phyloP scores from a whole-genome alignment of 2,113 vertebrate species.

The Ahaetulla prasina region DNA sequence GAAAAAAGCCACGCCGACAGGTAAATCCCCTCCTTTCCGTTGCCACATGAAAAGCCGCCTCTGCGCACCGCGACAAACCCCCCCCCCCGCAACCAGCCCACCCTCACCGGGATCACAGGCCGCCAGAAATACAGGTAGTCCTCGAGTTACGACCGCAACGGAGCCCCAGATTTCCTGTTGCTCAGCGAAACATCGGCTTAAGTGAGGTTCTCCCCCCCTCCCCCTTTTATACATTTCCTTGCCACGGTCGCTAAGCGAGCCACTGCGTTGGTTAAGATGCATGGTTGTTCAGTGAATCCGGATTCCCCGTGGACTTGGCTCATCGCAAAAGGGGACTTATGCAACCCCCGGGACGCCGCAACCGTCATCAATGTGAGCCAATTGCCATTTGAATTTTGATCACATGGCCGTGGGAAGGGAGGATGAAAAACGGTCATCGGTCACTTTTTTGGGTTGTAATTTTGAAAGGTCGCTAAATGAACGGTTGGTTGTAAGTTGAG shows the following conservation, averaged over 20 bases:
- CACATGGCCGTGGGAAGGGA: neutral
- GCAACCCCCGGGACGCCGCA: neutral
- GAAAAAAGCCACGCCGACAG: neutral
- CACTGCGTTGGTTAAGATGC: too few relatives aligned
- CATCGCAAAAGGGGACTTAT: neutral
- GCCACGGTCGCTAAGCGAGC: too few relatives aligned
- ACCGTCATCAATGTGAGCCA: neutral
- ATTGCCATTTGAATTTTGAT: neutral
- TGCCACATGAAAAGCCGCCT: neutral
- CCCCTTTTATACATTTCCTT: too few relatives aligned
- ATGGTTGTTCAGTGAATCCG: neutral
- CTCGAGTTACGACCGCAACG: neutral
- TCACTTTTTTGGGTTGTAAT: too few relatives aligned
- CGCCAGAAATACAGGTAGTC: too few relatives aligned
- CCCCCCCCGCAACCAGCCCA: too few relatives aligned
- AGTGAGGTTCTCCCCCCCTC: too few relatives aligned
- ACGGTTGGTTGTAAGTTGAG: neutral
- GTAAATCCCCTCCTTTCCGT: neutral
- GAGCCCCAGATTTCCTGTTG: too few relatives aligned
- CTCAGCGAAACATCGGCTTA: neutral
- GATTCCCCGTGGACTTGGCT: too few relatives aligned
- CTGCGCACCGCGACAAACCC: neutral
- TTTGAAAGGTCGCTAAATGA: too few relatives aligned
- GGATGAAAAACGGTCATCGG: neutral
- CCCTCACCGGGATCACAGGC: neutral